Conservation (phyloP, 2,797 vertebrate species). For the Synanceia verrucosa region DNA sequence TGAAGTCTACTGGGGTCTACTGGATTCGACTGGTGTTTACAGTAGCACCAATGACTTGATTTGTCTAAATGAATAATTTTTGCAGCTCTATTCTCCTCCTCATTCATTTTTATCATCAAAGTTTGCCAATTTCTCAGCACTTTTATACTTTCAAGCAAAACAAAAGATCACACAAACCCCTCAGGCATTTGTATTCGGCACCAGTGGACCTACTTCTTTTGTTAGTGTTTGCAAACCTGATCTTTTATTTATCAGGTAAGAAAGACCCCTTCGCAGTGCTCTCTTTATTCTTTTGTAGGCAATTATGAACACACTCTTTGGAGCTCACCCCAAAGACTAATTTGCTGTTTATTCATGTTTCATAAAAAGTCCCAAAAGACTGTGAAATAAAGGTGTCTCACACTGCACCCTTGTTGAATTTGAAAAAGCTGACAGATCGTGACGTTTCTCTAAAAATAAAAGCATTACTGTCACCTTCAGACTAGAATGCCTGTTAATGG, state of each 20-base stretch:
- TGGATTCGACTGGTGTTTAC: not conserved
- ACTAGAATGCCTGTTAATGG: constrained; percentile 62
- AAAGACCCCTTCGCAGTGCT: constrained; percentile 21
- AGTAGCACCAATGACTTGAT: not conserved
- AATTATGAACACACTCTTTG: constrained; percentile 40
- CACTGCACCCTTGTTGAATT: constrained; percentile 28
- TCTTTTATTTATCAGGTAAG: constrained; percentile 60
- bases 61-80: not conserved
- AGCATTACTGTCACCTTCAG: constrained; percentile 69
- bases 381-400: constrained; percentile 29
- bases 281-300: constrained; percentile 26
- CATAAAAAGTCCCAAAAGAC: constrained; percentile 49
- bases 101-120: constrained; percentile 10
- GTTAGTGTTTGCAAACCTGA: constrained; percentile 35
- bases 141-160: not conserved
- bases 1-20: too few species aligned
- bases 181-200: not conserved
- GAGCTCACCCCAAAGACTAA: constrained; percentile 41
- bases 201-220: constrained; percentile 18
- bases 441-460: constrained; percentile 62
- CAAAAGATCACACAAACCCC: constrained; percentile 26
- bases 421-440: constrained; percentile 32
- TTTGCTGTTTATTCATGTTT: constrained; percentile 57
- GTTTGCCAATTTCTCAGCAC: not conserved
- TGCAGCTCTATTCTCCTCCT: not conserved